Base-by-base conservation (phyloP, 2,888 invertebrate genomes). In the Galerucella nymphaeae region DNA sequence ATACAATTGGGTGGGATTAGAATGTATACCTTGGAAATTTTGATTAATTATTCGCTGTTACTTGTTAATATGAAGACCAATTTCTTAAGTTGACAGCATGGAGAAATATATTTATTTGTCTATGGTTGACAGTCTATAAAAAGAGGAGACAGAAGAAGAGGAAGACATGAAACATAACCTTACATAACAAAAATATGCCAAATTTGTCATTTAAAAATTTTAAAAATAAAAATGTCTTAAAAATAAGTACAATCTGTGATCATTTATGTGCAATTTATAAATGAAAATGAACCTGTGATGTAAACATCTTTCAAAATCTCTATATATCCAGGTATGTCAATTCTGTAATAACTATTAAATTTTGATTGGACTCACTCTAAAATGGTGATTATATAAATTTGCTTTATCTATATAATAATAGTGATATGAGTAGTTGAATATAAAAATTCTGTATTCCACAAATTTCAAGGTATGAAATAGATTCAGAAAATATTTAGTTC, bases 161-260 rank as follows among this genome's bases (percentile, higher is more conserved):
- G 5, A 30, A 30, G 30, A 30, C 6, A 6, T n/a, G n/a, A 30
- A 30, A 48, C 16, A 16, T 42, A 62, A 62, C 61, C 38, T 62
- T 13, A 18, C n/a, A 62, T 23, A 30, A 6, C 16, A 42, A 11
- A 62, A 62, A 42, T 18, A 62, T 62, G 42, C 9, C 61, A 61
- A 61, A 30, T 61, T 61, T 30, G 61, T 61, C 61, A 41, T 61
- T 61, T 61, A n/a, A 61, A 61, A 61, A 38, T 41, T 30, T 16
- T 41, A n/a, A 61, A 61, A 41, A 41, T 38, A 38, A 61, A 42
- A 62, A 41, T 53, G 53, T n/a, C 62, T 68, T 68, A 68, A 61
- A 68, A 68, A 68, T 62, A 62, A 68, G 48, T 41, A 50, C 13
- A 50, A 9, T 20, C 38, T 62, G 55, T 69, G 62, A 62, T 62